These are phyloP conservation scores for Hirudo medicinalis DNA, from an alignment of 1,140 invertebrate genomes.

Conservation along the genomic window DNA sequence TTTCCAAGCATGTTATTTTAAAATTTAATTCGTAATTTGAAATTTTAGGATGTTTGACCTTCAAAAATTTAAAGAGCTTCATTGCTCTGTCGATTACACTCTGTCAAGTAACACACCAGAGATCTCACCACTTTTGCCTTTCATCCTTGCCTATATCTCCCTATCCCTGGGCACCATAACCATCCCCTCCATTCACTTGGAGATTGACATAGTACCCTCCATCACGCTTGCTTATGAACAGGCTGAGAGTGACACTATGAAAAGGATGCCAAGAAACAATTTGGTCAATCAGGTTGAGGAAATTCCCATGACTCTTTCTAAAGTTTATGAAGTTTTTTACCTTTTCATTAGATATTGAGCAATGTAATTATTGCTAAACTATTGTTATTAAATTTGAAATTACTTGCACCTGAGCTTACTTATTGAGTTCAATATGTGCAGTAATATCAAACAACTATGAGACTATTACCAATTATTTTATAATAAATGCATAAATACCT, in stretches of 20 bases:
- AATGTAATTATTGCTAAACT: too few species aligned
- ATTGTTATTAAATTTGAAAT: too few species aligned
- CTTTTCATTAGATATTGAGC: too few species aligned
- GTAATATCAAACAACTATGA: too few species aligned
- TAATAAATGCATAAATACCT: not conserved
- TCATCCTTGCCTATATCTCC: constrained; percentile 30
- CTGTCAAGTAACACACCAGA: constrained; percentile 53
- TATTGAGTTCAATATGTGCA: too few species aligned
- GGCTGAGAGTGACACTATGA: constrained; percentile 37
- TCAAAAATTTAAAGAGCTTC: constrained; percentile 52
- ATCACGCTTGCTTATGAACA: constrained; percentile 33
- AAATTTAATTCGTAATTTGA: constrained; percentile 80
- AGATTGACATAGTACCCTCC: constrained; percentile 30
- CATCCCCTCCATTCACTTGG: constrained; percentile 34
- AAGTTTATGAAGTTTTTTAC: too few species aligned
- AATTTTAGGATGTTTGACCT: constrained; percentile 60
- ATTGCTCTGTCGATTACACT: constrained; percentile 53
- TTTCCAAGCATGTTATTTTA: too few species aligned
- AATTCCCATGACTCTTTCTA: too few species aligned
- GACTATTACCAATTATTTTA: too few species aligned
- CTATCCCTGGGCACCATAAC: constrained; percentile 32
- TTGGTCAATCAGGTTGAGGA: constrained; percentile 24
- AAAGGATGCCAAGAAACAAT: constrained; percentile 29
- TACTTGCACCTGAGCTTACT: too few species aligned
- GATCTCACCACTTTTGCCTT: constrained; percentile 38